Evolutionary conservation across 2,113 vertebrate genomes (phyloP), one percentile per base, ranked within the genome.

Genomic region (Sigmodon hispidus): DNA sequence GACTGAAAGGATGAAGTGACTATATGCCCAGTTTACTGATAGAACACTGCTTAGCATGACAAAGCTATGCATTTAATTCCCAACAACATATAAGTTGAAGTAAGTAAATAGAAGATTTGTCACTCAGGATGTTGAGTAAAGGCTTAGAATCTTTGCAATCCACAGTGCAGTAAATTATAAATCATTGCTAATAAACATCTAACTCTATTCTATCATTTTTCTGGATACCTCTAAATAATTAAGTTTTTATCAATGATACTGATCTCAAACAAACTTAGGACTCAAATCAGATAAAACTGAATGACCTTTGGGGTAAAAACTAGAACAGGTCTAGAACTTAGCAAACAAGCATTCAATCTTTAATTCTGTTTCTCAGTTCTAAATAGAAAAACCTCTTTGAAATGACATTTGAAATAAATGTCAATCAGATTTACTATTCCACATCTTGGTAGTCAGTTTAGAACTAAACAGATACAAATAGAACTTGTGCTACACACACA

Each of bases 351-450:
- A 76, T 83, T 90, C 24, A 70, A 70, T n/a, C 65, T 79, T 79
- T 89, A 16, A 34, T 87, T 92, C 75, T 69, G 34, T 63, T 94
- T 84, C 87, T 94, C 75, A 87, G 45, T 48, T 76, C 26, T 31
- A 24, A 48, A 48, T 76, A 76, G 43, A 50, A 13, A 75, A 31
- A 76, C 13, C 12, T 76, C 45, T 75, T 76, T 76, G 45, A 50
- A 76, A 76, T 76, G 10, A 26, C 43, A 73, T 45, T 45, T 75
- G 43, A 45, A 45, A 40, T 3, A 40, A 75, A 75, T 29, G 21
- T 45, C 45, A 45, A 45, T 45, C 43, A 75, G 36, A 70, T 70
- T 40, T 70, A 45, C 6, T 45, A 75, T 26, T 75, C 43, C 40
- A 75, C 4, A 75, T 45, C 22, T 45, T 45, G 12, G 72, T 73